These are phyloP conservation scores for Scartelaos histophorus DNA, from an alignment of 2,113 vertebrate species.

Conservation along the genomic window DNA sequence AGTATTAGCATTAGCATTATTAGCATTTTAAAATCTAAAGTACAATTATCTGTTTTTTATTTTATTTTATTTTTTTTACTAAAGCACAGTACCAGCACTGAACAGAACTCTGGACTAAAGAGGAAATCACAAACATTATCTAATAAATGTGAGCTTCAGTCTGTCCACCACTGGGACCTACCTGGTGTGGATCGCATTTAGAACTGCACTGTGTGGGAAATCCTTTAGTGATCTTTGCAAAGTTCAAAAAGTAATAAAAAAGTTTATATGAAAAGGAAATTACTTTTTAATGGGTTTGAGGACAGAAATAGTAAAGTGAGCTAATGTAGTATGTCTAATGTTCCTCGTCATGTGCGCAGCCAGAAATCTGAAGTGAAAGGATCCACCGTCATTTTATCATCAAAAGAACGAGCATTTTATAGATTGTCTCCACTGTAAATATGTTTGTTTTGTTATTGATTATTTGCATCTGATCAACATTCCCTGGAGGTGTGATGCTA, in stretches of 20 bases:
- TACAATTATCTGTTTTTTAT: too few species aligned
- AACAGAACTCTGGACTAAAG: constrained; percentile 31
- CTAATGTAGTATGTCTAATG: constrained; percentile 2
- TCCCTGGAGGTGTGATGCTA: too few species aligned
- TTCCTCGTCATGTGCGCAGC: not conserved
- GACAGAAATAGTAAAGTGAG: not conserved
- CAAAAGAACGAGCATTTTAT: not conserved
- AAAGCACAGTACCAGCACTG: too few species aligned
- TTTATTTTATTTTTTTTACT: too few species aligned
- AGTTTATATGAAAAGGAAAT: not conserved
- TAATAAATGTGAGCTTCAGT: constrained; percentile 8
- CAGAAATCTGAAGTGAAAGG: not conserved
- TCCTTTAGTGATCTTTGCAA: not conserved
- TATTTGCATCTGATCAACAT: too few species aligned
- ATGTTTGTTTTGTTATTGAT: not conserved
- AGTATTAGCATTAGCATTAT: too few species aligned
- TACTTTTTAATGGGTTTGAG: constrained; percentile 10
- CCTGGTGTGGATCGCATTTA: constrained; percentile 10
- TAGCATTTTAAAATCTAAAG: too few species aligned
- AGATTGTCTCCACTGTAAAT: not conserved
- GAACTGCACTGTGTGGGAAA: constrained; percentile 7
- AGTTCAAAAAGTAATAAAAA: constrained; percentile 11
- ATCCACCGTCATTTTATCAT: not conserved
- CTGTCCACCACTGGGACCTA: constrained; percentile 40
- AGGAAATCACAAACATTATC: constrained; percentile 31